These are phyloP conservation scores for Cassiopea xamachana DNA, from an alignment of 30 jellyfish, hydroid and myxozoan species.

Conservation along the genomic window DNA sequence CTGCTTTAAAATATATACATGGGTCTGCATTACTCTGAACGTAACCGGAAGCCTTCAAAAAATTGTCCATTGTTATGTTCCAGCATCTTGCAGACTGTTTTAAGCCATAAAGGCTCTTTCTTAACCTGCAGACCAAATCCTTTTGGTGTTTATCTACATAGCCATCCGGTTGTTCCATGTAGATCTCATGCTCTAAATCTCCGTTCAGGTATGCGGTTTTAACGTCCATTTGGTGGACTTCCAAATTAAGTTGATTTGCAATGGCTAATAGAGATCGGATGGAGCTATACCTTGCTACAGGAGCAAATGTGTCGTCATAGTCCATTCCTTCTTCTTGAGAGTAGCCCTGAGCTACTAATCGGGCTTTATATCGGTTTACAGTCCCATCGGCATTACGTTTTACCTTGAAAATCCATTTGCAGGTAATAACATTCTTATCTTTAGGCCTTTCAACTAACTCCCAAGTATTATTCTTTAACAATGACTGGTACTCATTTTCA, in stretches of 20 bases:
- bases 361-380: neutral
- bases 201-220: constrained; percentile 49
- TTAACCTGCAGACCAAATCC: constrained; percentile 13
- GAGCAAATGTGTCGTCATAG: constrained; percentile 9
- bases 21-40: neutral
- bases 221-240: constrained; percentile 53
- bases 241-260: constrained; percentile 11
- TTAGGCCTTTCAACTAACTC: constrained; percentile 45
- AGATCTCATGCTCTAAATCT: constrained; percentile 12
- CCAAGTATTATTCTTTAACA: constrained; percentile 55
- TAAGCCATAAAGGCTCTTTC: constrained; percentile 29
- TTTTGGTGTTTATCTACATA: constrained; percentile 2
- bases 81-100: constrained; percentile 42
- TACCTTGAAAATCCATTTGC: neutral
- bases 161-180: constrained; percentile 38
- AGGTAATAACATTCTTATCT: constrained; percentile 41
- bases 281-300: constrained; percentile 23
- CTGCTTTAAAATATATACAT: neutral
- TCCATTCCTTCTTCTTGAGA: constrained; percentile 19
- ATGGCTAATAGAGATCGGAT: constrained; percentile 19
- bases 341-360: neutral
- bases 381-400: neutral
- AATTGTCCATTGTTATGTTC: neutral
- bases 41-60: neutral
- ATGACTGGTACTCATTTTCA: constrained; percentile 34